These are phyloP conservation scores for Craseonycteris thonglongyai DNA, from an alignment of 2,113 vertebrate species.

Conservation along the genomic window DNA sequence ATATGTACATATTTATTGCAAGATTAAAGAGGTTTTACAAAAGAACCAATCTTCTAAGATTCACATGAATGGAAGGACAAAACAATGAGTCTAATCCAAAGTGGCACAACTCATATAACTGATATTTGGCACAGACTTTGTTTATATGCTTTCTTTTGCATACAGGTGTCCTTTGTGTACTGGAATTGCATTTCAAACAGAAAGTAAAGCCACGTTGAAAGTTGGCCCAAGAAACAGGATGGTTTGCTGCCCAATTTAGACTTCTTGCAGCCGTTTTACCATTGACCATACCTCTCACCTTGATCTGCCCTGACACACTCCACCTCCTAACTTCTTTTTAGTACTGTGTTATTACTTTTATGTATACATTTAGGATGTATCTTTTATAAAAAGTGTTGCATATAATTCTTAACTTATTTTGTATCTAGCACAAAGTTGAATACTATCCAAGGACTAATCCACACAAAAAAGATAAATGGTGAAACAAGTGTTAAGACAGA, in stretches of 20 bases:
- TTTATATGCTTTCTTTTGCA: background rate
- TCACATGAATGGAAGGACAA: background rate
- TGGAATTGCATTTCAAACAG: slow-evolving; percentile 23
- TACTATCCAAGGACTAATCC: background rate
- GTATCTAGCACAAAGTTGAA: background rate
- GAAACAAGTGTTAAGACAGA: background rate
- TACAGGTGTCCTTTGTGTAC: background rate
- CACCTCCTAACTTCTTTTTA: background rate
- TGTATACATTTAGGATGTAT: background rate
- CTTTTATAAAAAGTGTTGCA: background rate
- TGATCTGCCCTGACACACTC: background rate
- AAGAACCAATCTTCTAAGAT: slow-evolving; percentile 14
- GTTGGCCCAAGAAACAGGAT: background rate
- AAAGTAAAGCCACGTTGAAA: background rate
- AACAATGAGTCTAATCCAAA: background rate
- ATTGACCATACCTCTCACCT: background rate
- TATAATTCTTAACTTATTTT: background rate
- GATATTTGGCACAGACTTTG: background rate
- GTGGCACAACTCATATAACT: background rate
- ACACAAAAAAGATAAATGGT: background rate
- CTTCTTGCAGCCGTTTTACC: background rate
- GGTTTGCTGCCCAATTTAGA: background rate
- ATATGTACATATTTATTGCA: background rate
- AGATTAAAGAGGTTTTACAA: background rate
- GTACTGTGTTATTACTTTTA: background rate